Conservation (phyloP, 2,113 vertebrate species). For the Parus major region DNA sequence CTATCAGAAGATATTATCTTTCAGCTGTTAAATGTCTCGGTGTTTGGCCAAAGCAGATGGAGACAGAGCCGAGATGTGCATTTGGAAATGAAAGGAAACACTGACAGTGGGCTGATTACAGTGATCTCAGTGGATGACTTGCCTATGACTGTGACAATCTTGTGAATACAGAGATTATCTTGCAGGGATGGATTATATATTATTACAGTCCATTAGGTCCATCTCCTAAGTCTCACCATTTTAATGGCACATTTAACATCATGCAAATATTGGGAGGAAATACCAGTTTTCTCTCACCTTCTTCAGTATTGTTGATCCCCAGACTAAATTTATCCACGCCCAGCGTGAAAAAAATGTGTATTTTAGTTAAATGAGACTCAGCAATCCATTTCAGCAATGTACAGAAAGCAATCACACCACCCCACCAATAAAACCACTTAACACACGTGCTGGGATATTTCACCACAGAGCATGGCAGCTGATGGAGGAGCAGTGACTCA, state of each 20-base stretch:
- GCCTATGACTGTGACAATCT: not conserved
- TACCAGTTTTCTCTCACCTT: not conserved
- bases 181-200: not conserved
- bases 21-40: conserved; percentile 23
- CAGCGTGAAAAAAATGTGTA: not conserved
- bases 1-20: conserved; percentile 23
- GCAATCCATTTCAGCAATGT: not conserved
- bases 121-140: not conserved
- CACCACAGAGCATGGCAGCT: not conserved
- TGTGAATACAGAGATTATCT: not conserved
- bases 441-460: not conserved
- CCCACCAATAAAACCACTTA: not conserved
- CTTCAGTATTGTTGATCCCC: not conserved
- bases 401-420: not conserved
- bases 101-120: conserved; percentile 2
- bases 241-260: not conserved
- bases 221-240: not conserved
- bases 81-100: conserved; percentile 41
- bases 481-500: not conserved
- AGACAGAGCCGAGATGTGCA: not conserved
- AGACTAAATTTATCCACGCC: not conserved
- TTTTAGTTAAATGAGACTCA: not conserved
- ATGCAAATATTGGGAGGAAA: not conserved
- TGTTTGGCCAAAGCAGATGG: conserved; percentile 50
- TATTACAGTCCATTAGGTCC: conserved; percentile 3